These are phyloP conservation scores for Cacatua alba DNA, from an alignment of 2,113 vertebrate species.

Conservation along the genomic window DNA sequence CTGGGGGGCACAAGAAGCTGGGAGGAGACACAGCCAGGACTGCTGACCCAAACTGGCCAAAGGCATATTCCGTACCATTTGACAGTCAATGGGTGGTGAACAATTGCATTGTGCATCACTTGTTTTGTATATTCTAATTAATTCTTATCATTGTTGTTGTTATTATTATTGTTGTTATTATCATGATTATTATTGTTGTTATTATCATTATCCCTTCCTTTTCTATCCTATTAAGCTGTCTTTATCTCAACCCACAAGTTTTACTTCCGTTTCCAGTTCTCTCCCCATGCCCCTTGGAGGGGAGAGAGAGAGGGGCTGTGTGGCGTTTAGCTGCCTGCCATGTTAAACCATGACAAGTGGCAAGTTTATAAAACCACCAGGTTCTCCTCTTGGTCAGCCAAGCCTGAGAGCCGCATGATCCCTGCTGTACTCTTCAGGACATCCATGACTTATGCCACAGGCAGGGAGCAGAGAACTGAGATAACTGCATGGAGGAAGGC, in stretches of 20 bases:
- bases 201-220: background rate
- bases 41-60: background rate
- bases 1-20: background rate
- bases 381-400: background rate
- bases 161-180: background rate
- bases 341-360: background rate
- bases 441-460: rapidly evolving
- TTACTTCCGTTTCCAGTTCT: background rate
- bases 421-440: background rate
- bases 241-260: background rate
- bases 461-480: background rate
- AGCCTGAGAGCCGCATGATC: background rate
- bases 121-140: background rate
- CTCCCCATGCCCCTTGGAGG: background rate
- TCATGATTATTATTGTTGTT: background rate
- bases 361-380: background rate
- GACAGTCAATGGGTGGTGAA: background rate
- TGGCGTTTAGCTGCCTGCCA: background rate
- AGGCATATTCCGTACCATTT: background rate
- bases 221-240: background rate
- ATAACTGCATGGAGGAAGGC: background rate
- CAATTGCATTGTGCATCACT: background rate
- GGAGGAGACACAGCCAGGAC: background rate
- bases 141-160: background rate
- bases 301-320: background rate